Conservation (phyloP, 1,140 invertebrate species). For the Orussus abietinus region DNA sequence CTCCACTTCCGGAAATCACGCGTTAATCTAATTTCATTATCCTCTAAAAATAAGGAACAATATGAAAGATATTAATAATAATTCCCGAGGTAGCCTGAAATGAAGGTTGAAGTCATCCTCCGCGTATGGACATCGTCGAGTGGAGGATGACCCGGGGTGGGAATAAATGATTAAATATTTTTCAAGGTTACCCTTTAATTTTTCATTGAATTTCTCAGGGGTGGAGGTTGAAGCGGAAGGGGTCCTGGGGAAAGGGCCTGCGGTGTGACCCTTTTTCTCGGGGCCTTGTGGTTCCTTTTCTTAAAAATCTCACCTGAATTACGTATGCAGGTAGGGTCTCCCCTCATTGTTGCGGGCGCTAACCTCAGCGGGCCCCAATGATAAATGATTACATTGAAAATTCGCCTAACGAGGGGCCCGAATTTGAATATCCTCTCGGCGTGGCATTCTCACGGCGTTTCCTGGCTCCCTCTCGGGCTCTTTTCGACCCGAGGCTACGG, state of each 20-base stretch:
- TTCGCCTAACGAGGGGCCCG: constrained; percentile 46
- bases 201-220: not conserved
- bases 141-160: too few species aligned
- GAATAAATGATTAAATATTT: too few species aligned
- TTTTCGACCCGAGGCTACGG: constrained; percentile 36
- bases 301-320: constrained; percentile 36
- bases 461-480: constrained; percentile 19
- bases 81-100: too few species aligned
- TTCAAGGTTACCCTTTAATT: too few species aligned
- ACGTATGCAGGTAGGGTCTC: constrained; percentile 40
- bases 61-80: too few species aligned
- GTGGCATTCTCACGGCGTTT: constrained; percentile 45
- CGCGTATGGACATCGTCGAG: too few species aligned
- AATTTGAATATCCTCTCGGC: constrained; percentile 50
- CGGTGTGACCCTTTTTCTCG: constrained; percentile 24
- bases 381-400: constrained; percentile 50
- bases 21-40: too few species aligned
- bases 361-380: constrained; percentile 44
- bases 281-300: constrained; percentile 26
- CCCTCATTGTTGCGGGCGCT: constrained; percentile 32
- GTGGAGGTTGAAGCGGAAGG: not conserved
- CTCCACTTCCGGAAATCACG: too few species aligned
- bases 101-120: too few species aligned
- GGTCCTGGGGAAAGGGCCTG: constrained; percentile 19
- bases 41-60: too few species aligned